Evolutionary conservation across 2,888 invertebrate species (phyloP), one percentile per base, ranked within the genome.

Genomic region (Pandemis corylana): DNA sequence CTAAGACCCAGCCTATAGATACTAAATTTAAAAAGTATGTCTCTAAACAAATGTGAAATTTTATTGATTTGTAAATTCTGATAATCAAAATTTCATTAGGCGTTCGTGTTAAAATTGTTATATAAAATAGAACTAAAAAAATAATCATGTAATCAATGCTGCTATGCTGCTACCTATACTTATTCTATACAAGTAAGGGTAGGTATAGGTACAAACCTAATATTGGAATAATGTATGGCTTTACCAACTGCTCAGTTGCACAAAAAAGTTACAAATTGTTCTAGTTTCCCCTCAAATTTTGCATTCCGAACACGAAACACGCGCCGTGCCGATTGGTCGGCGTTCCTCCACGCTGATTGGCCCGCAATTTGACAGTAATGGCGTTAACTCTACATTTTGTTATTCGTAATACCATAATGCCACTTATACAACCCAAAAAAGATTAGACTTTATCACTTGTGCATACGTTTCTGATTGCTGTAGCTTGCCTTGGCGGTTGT

Each of bases 291-390:
- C 90, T 88, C 85, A 88, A 93, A 93, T 90, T 92, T 91, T 85
- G 88, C 87, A 94, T 93, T 93, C 92, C 80, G 82, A 89, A 87
- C 93, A 92, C 92, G 93, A 85, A 83, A 82, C 79, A 81, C 81
- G 81, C 82, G 76, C 76, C 77, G 75, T 84, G 72, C 82, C 87
- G 86, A 94, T 94, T 94, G 94, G 94, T 88, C 82, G 85, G 85
- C 80, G 83, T 83, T 84, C 80, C 85, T 84, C 77, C 81, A 76
- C 84, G 83, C 87, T 88, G 92, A 94, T 94, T 94, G 94, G 94
- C 94, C 82, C 79, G 89, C 91, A 90, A 90, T 92, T 92, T 93
- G 93, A 93, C 93, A 94, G 90, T 92, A 93, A 94, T 94, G 94
- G 94, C 93, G 94, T 94, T 93, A 93, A 91, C 89, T 89, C 84